Evolutionary conservation across 2,797 vertebrate genomes (phyloP).

Genomic region (Urocyon cinereoargenteus): DNA sequence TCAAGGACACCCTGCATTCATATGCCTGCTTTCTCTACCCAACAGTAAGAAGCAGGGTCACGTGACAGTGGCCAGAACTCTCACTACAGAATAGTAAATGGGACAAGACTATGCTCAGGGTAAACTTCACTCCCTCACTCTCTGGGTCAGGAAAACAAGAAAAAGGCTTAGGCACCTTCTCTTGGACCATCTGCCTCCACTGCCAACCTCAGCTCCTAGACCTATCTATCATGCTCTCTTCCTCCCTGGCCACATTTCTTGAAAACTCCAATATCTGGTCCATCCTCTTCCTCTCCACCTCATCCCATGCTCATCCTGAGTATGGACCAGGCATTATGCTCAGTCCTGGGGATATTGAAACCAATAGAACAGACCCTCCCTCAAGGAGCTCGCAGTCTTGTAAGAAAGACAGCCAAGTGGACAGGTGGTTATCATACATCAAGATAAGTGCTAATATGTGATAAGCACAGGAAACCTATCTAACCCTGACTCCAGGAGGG

Average conservation of each 20-base stretch:
- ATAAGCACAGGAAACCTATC: not conserved
- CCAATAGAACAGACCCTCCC: not conserved
- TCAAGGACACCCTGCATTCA: not conserved
- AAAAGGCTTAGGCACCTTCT: not conserved
- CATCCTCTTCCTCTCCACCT: not conserved
- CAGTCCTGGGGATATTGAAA: not conserved
- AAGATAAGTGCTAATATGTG: not conserved
- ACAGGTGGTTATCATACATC: not conserved
- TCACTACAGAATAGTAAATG: not conserved
- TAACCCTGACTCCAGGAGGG: not conserved
- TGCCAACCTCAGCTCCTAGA: not conserved
- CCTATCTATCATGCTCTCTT: not conserved
- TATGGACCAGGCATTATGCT: not conserved
- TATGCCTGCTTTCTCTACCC: not conserved
- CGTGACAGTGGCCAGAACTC: not conserved
- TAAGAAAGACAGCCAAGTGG: not conserved
- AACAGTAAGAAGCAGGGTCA: not conserved
- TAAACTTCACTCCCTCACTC: not conserved
- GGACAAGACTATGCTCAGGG: accelerated
- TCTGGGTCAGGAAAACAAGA: not conserved
- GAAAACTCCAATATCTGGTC: not conserved
- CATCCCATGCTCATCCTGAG: not conserved
- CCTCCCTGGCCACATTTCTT: not conserved
- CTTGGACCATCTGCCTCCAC: not conserved
- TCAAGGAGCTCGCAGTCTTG: not conserved